Percentiles rank a stretch among this genome's conserved stretches.
Evolutionary conservation across 53 echinoderm and acorn worm genomes (phyloP).

Genomic region (Astropecten irregularis): DNA sequence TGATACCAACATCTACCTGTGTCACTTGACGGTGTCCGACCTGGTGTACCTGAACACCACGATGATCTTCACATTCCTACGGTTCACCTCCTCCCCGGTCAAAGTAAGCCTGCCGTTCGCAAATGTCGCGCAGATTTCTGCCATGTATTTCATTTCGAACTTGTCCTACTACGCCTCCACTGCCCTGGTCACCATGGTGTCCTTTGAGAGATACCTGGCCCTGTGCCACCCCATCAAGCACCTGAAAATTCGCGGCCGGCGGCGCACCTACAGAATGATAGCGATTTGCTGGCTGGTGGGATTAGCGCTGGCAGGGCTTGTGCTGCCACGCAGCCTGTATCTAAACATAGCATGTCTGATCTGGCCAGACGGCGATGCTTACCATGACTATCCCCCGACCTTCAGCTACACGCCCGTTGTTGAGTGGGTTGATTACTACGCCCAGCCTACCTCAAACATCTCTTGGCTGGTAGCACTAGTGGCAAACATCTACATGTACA

Average conservation of each 20-base stretch:
- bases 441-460: not conserved
- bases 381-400: not conserved
- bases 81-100: constrained; percentile 12
- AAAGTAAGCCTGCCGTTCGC: not conserved
- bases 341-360: not conserved
- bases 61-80: not conserved
- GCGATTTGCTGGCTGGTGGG: constrained; percentile 49
- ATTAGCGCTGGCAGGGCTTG: constrained; percentile 4
- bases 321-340: not conserved
- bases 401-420: not conserved
- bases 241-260: constrained; percentile 35
- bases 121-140: not conserved
- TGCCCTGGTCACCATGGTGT: constrained; percentile 46
- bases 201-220: constrained; percentile 62
- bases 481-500: constrained; percentile 17
- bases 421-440: not conserved
- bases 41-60: constrained; percentile 42
- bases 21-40: constrained; percentile 53
- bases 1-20: constrained; percentile 59
- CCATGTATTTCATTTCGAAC: not conserved
- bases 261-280: constrained; percentile 45
- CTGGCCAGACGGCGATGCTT: constrained; percentile 24
- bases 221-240: constrained; percentile 63
- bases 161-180: constrained; percentile 41
- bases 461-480: constrained; percentile 28